Conservation (phyloP, 2,113 vertebrate species). For the Myodes glareolus region DNA sequence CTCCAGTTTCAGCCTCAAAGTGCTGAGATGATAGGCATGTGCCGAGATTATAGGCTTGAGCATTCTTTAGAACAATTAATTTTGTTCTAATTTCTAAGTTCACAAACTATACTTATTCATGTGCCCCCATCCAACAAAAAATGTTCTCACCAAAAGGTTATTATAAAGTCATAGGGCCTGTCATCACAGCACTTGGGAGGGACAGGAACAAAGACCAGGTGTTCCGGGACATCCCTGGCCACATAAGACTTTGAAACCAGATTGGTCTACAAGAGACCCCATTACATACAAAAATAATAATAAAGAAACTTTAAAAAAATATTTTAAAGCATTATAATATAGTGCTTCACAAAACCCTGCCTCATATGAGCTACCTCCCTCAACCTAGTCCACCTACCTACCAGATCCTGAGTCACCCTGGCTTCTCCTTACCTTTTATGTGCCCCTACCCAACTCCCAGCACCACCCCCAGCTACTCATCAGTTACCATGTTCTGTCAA, state of each 20-base stretch:
- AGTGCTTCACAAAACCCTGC: background rate
- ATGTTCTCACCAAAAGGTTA: background rate
- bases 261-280: background rate
- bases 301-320: background rate
- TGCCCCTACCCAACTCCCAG: background rate
- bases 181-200: background rate
- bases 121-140: background rate
- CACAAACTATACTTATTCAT: background rate
- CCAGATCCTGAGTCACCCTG: background rate
- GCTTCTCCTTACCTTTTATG: background rate
- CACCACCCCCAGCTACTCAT: background rate
- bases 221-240: background rate
- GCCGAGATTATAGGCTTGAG: background rate
- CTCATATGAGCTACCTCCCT: background rate
- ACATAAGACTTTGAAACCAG: background rate
- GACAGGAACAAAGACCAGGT: background rate
- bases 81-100: slow-evolving; percentile 46
- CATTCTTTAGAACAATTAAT: background rate
- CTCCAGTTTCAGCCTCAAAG: background rate
- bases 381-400: background rate
- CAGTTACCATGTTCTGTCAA: background rate
- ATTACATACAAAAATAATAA: background rate
- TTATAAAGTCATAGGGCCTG: background rate
- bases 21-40: background rate
- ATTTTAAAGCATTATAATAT: background rate